phyloP scores from a whole-genome alignment of 2,113 vertebrate species.

The Climacteris rufus region DNA sequence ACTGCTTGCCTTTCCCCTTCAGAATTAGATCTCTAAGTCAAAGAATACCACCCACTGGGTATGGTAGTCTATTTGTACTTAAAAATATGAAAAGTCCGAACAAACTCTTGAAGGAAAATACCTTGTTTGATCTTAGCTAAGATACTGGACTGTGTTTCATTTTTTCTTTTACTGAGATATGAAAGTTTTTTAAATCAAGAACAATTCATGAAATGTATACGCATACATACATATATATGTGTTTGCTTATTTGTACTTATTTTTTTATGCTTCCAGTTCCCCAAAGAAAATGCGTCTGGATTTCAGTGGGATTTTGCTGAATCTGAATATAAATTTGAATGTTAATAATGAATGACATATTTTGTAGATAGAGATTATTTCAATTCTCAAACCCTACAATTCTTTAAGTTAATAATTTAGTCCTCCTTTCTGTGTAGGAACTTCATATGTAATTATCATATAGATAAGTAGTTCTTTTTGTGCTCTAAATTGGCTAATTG shows the following conservation, averaged over 20 bases:
- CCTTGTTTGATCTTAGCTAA: background rate
- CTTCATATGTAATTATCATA: background rate
- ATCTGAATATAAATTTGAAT: background rate
- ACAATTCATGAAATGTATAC: background rate
- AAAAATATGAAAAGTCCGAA: background rate
- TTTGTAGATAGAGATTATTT: background rate
- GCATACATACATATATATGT: rapidly evolving
- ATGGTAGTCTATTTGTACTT: background rate
- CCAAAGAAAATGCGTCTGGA: background rate
- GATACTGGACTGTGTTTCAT: background rate
- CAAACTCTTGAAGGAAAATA: background rate
- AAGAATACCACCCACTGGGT: background rate
- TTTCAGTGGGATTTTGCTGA: background rate
- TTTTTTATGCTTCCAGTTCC: background rate
- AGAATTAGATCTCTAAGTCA: background rate
- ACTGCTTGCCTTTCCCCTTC: background rate
- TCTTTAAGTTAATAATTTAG: background rate
- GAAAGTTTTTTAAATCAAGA: background rate
- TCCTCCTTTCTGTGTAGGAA: background rate
- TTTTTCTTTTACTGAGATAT: background rate
- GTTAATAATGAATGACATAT: background rate
- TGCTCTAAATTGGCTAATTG: background rate
- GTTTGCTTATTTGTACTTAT: background rate
- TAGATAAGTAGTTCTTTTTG: background rate
- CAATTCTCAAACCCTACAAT: background rate